Evolutionary conservation across 2,888 invertebrate species (phyloP).

Genomic region (Petrolisthes cinctipes): DNA sequence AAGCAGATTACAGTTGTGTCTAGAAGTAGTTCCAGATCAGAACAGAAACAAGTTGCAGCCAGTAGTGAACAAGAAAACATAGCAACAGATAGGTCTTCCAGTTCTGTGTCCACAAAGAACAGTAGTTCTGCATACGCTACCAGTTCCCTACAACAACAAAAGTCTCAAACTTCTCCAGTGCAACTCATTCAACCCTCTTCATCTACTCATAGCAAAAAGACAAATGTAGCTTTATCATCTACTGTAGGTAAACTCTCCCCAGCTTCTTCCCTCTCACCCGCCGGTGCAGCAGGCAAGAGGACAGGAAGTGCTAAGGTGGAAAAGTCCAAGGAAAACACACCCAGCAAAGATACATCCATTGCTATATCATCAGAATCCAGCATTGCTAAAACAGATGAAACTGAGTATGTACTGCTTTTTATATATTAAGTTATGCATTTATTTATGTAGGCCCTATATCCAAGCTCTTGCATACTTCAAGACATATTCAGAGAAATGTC

Average conservation of each 20-base stretch:
- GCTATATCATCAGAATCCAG: slow-evolving; percentile 12
- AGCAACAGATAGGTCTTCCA: not conserved
- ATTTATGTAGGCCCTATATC: not conserved
- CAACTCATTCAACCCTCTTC: not conserved
- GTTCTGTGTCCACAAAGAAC: not conserved
- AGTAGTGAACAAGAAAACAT: not conserved
- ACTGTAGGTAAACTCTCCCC: slow-evolving; percentile 21
- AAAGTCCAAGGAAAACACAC: slow-evolving; percentile 3
- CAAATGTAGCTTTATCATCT: not conserved
- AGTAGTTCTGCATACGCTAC: not conserved
- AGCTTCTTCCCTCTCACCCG: not conserved
- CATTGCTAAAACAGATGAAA: slow-evolving; percentile 8
- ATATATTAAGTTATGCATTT: not conserved
- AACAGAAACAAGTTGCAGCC: not conserved
- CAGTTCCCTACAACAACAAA: slow-evolving; percentile 6
- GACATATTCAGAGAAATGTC: too few relatives aligned
- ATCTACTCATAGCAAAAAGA: not conserved
- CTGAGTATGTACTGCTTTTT: slow-evolving; percentile 25
- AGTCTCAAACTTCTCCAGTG: slow-evolving; percentile 15
- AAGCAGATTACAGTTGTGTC: not conserved
- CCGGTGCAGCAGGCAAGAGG: not conserved
- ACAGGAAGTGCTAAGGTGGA: slow-evolving; percentile 14
- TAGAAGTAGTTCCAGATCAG: not conserved
- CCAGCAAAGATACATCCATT: not conserved
- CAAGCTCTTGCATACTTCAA: too few relatives aligned